Evolutionary conservation across 2,888 invertebrate genomes (phyloP).

Genomic region (Tanytarsus gracilentus): DNA sequence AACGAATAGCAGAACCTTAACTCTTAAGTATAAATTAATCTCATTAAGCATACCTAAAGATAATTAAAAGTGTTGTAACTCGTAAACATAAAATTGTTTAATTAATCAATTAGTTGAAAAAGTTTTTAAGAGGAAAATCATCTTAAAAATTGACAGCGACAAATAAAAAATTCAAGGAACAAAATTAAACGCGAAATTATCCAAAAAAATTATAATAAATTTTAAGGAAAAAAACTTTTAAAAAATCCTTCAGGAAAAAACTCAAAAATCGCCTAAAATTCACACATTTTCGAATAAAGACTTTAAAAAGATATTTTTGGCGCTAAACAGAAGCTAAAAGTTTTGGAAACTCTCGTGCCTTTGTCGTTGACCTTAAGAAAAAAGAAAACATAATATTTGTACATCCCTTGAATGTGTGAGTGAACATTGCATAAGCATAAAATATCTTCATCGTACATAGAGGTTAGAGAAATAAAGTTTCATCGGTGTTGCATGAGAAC

Average conservation of each 20-base stretch:
- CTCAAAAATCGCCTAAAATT: too few relatives aligned
- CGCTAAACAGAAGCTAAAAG: neutral
- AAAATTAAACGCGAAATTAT: neutral
- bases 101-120: neutral
- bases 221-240: neutral
- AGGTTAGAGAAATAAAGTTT: too few relatives aligned
- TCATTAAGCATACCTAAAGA: too few relatives aligned
- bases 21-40: too few relatives aligned
- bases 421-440: too few relatives aligned
- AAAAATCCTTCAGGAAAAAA: neutral
- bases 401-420: too few relatives aligned
- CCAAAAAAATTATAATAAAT: neutral
- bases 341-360: conserved; percentile 6
- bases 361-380: conserved; percentile 6
- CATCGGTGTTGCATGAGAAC: too few relatives aligned
- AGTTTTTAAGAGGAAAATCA: neutral
- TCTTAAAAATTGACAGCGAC: neutral
- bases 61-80: too few relatives aligned
- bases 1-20: conserved; percentile 6
- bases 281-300: too few relatives aligned
- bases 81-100: neutral
- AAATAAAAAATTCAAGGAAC: neutral
- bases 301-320: too few relatives aligned
- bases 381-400: neutral
- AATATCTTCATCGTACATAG: too few relatives aligned